Conservation (phyloP, 2,113 vertebrate genomes). For the Pluvialis apricaria region DNA sequence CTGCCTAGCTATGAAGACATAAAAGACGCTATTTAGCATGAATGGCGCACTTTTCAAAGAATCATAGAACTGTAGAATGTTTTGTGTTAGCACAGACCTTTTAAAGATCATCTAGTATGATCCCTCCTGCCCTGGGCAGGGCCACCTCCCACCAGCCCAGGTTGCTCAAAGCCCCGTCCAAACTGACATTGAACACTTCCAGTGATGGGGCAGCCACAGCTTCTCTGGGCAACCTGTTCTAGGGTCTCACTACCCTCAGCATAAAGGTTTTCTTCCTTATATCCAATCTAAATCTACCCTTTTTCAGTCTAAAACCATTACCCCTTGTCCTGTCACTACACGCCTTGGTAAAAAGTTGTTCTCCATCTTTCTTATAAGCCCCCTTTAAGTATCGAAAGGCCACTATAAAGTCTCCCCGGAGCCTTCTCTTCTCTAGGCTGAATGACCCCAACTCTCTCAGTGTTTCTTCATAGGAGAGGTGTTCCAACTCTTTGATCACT, state of each 20-base stretch:
- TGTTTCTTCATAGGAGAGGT: not conserved
- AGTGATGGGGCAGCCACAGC: not conserved
- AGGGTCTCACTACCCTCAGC: accelerated
- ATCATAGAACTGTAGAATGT: not conserved
- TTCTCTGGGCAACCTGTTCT: not conserved
- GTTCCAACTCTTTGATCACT: not conserved
- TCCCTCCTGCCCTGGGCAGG: not conserved
- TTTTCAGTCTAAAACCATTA: not conserved
- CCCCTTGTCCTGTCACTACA: not conserved
- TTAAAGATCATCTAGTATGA: not conserved
- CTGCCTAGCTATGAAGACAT: not conserved
- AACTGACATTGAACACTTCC: not conserved
- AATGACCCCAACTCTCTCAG: not conserved
- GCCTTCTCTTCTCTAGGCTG: not conserved
- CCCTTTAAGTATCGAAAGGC: not conserved
- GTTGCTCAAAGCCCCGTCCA: not conserved
- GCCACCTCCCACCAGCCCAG: not conserved
- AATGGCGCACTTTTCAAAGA: not conserved
- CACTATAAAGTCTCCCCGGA: not conserved
- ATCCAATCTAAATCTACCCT: not conserved
- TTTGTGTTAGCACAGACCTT: not conserved
- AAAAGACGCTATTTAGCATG: not conserved
- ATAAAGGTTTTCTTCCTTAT: not conserved
- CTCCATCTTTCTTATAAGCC: not conserved
- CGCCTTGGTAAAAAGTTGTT: not conserved